Evolutionary conservation across 2,113 vertebrate genomes (phyloP).

Genomic region (Hymenochirus boettgeri): DNA sequence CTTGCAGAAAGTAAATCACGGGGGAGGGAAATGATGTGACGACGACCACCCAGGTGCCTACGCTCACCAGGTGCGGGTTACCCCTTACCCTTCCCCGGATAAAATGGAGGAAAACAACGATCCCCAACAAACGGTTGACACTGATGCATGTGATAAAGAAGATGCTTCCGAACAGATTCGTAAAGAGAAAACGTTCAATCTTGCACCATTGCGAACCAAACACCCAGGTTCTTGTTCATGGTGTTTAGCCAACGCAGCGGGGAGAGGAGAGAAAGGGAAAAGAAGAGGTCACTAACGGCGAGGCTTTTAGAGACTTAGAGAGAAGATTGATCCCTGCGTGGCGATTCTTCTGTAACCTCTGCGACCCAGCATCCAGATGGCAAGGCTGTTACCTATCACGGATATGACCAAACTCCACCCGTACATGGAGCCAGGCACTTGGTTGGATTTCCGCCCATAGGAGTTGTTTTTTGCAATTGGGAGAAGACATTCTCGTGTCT

Average conservation of each 20-base stretch:
- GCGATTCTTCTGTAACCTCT: conserved; percentile 53
- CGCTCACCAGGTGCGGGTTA: conserved; percentile 51
- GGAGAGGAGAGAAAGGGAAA: conserved; percentile 68
- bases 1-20: conserved; percentile 59
- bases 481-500: conserved; percentile 2
- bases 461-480: rapidly evolving
- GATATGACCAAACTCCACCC: conserved; percentile 39
- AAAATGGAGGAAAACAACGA: conserved; percentile 69
- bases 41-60: conserved; percentile 56
- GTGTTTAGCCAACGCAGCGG: conserved; percentile 63
- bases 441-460: conserved; percentile 36
- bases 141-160: conserved; percentile 76
- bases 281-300: conserved; percentile 70
- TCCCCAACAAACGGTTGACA: conserved; percentile 69
- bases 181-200: conserved; percentile 70
- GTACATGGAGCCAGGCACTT: conserved; percentile 46
- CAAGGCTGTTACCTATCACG: conserved; percentile 38
- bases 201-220: conserved; percentile 54
- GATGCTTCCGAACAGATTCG: conserved; percentile 70
- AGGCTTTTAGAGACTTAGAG: conserved; percentile 74
- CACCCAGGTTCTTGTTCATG: conserved; percentile 58
- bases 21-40: conserved; percentile 56
- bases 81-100: conserved; percentile 53
- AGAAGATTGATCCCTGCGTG: conserved; percentile 64
- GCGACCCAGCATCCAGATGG: conserved; percentile 18